phyloP scores from a whole-genome alignment of 2,888 invertebrate genomes.

The Hypsopygia costalis region DNA sequence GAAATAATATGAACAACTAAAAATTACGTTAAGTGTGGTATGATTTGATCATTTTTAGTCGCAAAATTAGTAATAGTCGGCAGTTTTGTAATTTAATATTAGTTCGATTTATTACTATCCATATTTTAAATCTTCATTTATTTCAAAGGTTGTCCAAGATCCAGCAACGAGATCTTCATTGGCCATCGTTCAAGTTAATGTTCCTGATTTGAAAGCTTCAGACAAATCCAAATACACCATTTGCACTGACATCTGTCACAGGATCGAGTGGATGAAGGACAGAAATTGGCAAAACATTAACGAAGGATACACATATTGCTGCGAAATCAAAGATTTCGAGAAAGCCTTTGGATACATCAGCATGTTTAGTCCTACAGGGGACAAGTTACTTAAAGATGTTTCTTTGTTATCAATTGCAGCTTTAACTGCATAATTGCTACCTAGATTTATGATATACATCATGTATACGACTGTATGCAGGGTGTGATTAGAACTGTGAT shows the following conservation, averaged over 20 bases:
- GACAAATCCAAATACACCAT: slow-evolving; percentile 26
- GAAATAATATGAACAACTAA: no score
- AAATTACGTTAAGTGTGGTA: no score
- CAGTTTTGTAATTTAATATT: no score
- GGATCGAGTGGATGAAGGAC: slow-evolving; percentile 36
- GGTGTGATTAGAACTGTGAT: no score
- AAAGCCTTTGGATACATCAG: slow-evolving; percentile 25
- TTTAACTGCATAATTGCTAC: not conserved
- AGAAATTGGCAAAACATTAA: slow-evolving; percentile 32
- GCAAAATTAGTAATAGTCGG: no score
- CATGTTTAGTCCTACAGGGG: slow-evolving; percentile 21
- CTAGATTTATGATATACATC: no score
- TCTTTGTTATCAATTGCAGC: not conserved
- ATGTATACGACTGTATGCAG: no score
- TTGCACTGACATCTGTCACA: slow-evolving; percentile 43
- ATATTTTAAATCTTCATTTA: not conserved
- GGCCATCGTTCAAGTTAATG: slow-evolving; percentile 51
- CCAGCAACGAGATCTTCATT: slow-evolving; percentile 28
- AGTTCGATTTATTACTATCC: no score
- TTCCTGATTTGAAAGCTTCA: slow-evolving; percentile 33
- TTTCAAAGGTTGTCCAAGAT: slow-evolving; percentile 43
- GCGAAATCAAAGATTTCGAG: slow-evolving; percentile 37
- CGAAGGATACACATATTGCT: slow-evolving; percentile 48
- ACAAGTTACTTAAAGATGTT: slow-evolving; percentile 10
- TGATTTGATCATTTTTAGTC: no score